These are phyloP conservation scores for Terebella lapidaria DNA, from an alignment of 2,888 invertebrate species.

Conservation along the genomic window DNA sequence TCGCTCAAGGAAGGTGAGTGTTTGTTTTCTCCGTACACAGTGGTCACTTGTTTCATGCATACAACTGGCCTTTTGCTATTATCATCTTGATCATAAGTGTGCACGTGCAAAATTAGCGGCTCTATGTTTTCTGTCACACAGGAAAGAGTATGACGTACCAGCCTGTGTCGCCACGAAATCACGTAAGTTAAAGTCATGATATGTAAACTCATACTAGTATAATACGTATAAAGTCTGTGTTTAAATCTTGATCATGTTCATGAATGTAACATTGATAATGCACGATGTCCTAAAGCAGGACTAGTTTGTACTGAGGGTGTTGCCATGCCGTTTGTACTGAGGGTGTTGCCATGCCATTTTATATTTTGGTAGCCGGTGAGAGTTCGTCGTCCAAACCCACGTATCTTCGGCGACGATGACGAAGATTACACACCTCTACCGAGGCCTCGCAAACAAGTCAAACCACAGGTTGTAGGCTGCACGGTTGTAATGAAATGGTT, in stretches of 20 bases:
- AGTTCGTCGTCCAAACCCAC: conserved; percentile 27
- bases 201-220: not conserved
- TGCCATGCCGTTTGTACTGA: not conserved
- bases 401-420: conserved; percentile 27
- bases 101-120: too few species aligned
- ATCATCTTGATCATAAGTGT: too few species aligned
- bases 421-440: not conserved
- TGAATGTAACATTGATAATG: too few species aligned
- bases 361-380: conserved; percentile 21
- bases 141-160: not conserved
- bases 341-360: not conserved
- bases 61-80: too few species aligned
- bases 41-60: too few species aligned
- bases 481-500: too few species aligned
- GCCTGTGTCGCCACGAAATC: not conserved
- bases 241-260: too few species aligned
- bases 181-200: not conserved
- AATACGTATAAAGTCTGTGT: too few species aligned
- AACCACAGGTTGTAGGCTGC: conserved; percentile 1
- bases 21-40: too few species aligned
- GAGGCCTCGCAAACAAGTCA: not conserved
- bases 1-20: conserved; percentile 60
- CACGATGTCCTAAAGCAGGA: too few species aligned
- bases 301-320: too few species aligned
- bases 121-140: too few species aligned